Evolutionary conservation across 2,113 vertebrate species (phyloP).

Genomic region (Tenrec ecaudatus): DNA sequence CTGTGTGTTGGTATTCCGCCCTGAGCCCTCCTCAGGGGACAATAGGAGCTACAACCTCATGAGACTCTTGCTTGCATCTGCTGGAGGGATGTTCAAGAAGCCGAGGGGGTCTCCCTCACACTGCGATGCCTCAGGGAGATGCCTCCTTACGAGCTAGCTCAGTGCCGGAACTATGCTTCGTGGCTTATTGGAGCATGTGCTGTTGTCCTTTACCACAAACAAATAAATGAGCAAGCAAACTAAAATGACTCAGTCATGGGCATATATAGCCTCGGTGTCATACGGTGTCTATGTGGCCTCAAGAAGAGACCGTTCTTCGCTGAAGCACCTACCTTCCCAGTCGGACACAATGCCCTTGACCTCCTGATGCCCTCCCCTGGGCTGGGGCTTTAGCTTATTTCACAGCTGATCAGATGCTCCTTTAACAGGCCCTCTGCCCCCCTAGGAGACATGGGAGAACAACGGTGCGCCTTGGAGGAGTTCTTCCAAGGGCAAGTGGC

Average conservation of each 20-base stretch:
- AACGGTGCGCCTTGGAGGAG: slow-evolving; percentile 24
- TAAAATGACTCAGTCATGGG: background rate
- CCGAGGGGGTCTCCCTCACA: background rate
- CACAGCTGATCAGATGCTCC: background rate
- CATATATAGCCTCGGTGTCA: background rate
- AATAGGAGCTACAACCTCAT: background rate
- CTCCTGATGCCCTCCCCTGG: background rate
- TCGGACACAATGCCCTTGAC: background rate
- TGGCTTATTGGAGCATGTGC: background rate
- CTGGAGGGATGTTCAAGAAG: background rate
- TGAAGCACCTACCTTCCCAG: background rate
- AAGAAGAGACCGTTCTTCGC: background rate
- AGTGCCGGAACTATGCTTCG: background rate
- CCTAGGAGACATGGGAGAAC: background rate
- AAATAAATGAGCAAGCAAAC: slow-evolving; percentile 51
- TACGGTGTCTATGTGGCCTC: background rate
- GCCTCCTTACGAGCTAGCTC: slow-evolving; percentile 2
- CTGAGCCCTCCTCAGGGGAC: slow-evolving; percentile 26
- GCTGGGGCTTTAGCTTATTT: slow-evolving; percentile 15
- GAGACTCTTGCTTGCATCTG: background rate
- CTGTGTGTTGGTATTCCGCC: background rate
- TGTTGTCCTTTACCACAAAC: slow-evolving; percentile 25
- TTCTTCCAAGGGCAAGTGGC: slow-evolving; percentile 32
- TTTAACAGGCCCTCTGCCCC: background rate
- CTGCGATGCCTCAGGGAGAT: background rate